Percentiles rank a stretch among this genome's conserved stretches.
These are phyloP conservation scores for Melanostigma gelatinosum DNA, from an alignment of 2,113 vertebrate species.

Conservation along the genomic window DNA sequence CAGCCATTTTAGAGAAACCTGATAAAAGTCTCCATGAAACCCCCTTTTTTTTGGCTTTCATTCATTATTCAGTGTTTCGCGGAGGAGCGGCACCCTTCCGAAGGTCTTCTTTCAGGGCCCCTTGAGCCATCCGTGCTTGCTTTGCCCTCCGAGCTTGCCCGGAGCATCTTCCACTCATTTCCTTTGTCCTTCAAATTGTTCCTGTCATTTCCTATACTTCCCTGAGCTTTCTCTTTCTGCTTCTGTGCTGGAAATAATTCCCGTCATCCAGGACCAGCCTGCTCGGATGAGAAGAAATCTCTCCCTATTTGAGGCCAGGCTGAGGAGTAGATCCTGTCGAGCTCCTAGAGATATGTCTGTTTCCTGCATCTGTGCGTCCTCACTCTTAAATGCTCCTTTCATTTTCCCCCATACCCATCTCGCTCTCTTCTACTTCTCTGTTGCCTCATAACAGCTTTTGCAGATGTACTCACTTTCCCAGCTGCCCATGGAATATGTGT, in stretches of 20 bases:
- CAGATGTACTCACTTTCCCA: constrained; percentile 69
- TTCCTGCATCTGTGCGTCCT: constrained; percentile 70
- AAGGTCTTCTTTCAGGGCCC: constrained; percentile 57
- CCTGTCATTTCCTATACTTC: constrained; percentile 49
- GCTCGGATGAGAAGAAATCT: constrained; percentile 39
- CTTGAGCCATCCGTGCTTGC: constrained; percentile 20
- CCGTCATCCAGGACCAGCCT: constrained; percentile 34
- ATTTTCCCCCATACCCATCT: constrained; percentile 3
- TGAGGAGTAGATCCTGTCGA: constrained; percentile 49
- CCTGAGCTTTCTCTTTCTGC: constrained; percentile 35
- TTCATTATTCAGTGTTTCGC: constrained; percentile 77
- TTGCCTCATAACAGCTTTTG: constrained; percentile 62
- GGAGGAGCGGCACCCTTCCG: constrained; percentile 36
- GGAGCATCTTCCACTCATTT: constrained; percentile 60
- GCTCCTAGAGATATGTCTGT: constrained; percentile 58
- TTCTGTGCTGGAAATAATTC: constrained; percentile 14
- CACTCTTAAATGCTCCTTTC: constrained; percentile 22
- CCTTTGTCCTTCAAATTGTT: constrained; percentile 57
- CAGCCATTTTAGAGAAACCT: constrained; percentile 51
- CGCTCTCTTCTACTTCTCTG: constrained; percentile 3
- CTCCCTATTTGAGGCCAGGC: constrained; percentile 18
- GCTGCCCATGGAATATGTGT: constrained; percentile 13
- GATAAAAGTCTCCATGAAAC: constrained; percentile 51
- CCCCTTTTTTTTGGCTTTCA: constrained; percentile 59
- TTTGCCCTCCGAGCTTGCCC: constrained; percentile 27